phyloP scores from a whole-genome alignment of 2,113 vertebrate species.

The Typhlomys cinereus region DNA sequence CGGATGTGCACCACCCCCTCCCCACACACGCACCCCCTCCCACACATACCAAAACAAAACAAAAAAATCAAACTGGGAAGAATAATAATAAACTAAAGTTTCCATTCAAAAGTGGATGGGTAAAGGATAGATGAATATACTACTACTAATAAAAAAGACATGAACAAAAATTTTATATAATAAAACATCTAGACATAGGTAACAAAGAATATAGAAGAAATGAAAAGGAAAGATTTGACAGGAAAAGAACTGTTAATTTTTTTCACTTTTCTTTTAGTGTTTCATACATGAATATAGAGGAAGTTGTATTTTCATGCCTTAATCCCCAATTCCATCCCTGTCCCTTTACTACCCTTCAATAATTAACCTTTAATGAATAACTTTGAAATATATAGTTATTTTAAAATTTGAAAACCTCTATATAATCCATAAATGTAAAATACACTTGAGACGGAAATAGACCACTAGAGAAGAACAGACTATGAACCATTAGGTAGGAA shows the following conservation, averaged over 20 bases:
- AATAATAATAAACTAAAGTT: constrained; percentile 12
- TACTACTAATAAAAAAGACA: neutral
- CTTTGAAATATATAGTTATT: neutral
- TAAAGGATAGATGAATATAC: neutral
- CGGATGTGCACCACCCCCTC: no score
- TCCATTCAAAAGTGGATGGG: neutral
- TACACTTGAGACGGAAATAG: no score
- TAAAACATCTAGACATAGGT: neutral
- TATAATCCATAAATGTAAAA: no score
- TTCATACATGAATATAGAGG: no score
- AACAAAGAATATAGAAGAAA: constrained; percentile 3
- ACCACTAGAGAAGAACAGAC: no score
- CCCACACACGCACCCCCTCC: neutral
- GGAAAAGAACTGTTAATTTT: neutral
- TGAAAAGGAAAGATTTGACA: neutral
- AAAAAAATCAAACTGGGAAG: neutral
- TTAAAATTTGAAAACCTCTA: constrained; percentile 6
- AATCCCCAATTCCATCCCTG: no score
- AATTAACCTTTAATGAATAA: constrained; percentile 43
- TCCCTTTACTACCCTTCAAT: no score
- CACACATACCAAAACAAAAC: no score
- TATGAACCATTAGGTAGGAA: no score
- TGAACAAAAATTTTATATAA: constrained; percentile 23
- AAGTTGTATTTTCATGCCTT: no score
- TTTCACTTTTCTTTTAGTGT: no score